Percentiles rank a stretch among this genome's conserved stretches.
phyloP scores from a whole-genome alignment of 2,888 invertebrate species.

The Mellilla xanthometata region DNA sequence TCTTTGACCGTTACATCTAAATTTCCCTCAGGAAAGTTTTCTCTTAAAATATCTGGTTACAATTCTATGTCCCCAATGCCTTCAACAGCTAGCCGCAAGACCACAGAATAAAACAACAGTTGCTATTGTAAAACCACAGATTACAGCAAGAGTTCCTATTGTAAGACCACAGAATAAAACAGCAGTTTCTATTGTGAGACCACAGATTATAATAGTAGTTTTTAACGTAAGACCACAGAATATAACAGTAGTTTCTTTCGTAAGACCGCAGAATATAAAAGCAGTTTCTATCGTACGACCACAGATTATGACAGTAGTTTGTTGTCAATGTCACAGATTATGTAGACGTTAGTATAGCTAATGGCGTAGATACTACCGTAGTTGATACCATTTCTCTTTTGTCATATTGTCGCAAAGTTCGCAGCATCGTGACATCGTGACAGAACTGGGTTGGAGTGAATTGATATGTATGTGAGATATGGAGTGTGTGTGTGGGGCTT shows the following conservation, averaged over 20 bases:
- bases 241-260: background rate
- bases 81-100: slow-evolving; percentile 6
- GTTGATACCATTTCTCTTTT: slow-evolving; percentile 22
- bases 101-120: slow-evolving; percentile 1
- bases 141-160: background rate
- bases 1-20: background rate
- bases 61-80: slow-evolving; percentile 4
- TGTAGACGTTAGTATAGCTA: background rate
- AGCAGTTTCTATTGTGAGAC: too few species aligned
- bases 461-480: slow-evolving; percentile 37
- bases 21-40: background rate
- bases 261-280: too few species aligned
- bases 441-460: slow-evolving; percentile 32
- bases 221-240: too few species aligned
- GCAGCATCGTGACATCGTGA: slow-evolving; percentile 44
- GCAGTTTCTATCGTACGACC: too few species aligned
- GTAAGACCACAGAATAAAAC: background rate
- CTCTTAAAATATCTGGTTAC: slow-evolving; percentile 3
- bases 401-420: slow-evolving; percentile 33
- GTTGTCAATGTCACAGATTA: background rate
- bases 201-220: too few species aligned
- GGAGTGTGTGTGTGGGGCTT: too few species aligned
- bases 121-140: background rate
- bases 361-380: background rate
- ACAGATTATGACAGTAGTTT: background rate